phyloP scores from a whole-genome alignment of 2,888 invertebrate genomes.

The Ichneumon xanthorius region DNA sequence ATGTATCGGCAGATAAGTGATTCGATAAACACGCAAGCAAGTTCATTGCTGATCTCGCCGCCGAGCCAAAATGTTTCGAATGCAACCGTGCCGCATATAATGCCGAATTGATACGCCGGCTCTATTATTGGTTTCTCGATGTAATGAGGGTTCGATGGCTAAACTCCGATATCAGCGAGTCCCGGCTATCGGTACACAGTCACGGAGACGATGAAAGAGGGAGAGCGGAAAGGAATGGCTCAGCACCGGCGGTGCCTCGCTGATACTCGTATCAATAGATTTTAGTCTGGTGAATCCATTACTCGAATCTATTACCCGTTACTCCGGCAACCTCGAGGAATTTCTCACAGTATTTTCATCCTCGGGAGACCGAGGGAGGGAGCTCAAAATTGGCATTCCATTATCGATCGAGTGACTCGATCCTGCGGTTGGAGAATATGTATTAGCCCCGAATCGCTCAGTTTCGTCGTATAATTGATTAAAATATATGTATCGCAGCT shows the following conservation, averaged over 20 bases:
- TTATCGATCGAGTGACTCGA: not conserved
- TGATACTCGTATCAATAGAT: conserved; percentile 5
- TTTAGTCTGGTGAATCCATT: not conserved
- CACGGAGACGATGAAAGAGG: not conserved
- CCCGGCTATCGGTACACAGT: not conserved
- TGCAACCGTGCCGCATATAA: not conserved
- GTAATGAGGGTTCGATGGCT: conserved; percentile 10
- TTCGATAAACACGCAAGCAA: not conserved
- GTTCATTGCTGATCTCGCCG: not conserved
- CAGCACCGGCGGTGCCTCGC: not conserved
- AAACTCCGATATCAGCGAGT: not conserved
- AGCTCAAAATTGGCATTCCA: conserved; percentile 1
- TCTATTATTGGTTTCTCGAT: not conserved
- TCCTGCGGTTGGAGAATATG: not conserved
- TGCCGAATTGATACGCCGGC: not conserved
- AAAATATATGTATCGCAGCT: not conserved
- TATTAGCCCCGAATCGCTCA: not conserved
- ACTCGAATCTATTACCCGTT: not conserved
- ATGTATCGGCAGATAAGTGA: conserved; percentile 13
- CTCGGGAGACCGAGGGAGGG: not conserved
- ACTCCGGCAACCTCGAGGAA: not conserved
- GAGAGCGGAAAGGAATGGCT: not conserved
- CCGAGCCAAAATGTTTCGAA: not conserved
- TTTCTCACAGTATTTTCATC: conserved; percentile 1
- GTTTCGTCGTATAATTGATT: not conserved